Evolutionary conservation across 2,888 invertebrate genomes (phyloP).

Genomic region (Lapara coniferarum): DNA sequence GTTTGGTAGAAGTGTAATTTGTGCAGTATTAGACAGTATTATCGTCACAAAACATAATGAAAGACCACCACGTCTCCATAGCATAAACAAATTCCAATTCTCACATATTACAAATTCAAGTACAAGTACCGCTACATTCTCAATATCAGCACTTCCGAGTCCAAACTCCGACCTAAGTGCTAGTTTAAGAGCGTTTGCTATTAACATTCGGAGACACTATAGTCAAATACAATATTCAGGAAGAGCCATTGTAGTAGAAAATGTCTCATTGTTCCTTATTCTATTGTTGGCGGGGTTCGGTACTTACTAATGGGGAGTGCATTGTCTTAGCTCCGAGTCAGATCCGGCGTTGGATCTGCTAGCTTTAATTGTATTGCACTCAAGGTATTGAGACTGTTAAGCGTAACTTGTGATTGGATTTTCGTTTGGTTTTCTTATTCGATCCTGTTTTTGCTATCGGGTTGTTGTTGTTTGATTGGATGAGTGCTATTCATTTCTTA

Average conservation of each 20-base stretch:
- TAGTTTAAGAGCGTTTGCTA: constrained; percentile 28
- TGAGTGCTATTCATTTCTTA: neutral
- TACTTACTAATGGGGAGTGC: constrained; percentile 75
- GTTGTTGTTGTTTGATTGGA: neutral
- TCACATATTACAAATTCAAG: neutral
- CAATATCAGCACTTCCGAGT: constrained; percentile 3
- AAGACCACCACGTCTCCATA: too few species aligned
- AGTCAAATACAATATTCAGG: constrained; percentile 79
- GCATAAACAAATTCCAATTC: too few species aligned
- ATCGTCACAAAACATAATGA: too few species aligned
- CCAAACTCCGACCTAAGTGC: constrained; percentile 19
- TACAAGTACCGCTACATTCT: neutral
- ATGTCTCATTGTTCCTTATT: constrained; percentile 63
- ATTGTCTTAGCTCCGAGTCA: constrained; percentile 71
- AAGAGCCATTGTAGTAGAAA: constrained; percentile 75
- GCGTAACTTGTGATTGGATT: constrained; percentile 26
- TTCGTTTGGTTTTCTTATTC: constrained; percentile 19
- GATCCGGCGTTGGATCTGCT: constrained; percentile 28
- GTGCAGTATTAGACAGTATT: too few species aligned
- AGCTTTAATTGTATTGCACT: constrained; percentile 48
- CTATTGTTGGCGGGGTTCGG: constrained; percentile 68
- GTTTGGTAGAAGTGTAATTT: too few species aligned
- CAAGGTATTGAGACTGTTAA: constrained; percentile 26
- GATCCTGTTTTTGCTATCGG: constrained; percentile 1
- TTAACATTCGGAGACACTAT: constrained; percentile 58